Evolutionary conservation across 1,140 invertebrate genomes (phyloP), one percentile per base, ranked within the genome.

Genomic region (Cyclargus thomasi): DNA sequence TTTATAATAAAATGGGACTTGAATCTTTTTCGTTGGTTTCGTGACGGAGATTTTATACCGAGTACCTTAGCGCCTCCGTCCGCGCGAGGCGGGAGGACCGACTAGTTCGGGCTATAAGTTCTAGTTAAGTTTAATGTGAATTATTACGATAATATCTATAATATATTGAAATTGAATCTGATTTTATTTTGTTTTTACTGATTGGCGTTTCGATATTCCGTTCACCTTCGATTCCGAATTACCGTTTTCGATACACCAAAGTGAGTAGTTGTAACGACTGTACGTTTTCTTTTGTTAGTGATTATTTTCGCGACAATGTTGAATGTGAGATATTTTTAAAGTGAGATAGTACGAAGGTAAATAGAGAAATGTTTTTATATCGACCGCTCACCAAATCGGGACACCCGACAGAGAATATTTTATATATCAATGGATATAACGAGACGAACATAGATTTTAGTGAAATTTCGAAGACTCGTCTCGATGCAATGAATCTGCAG

Each of bases 1-100:
- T 90, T 90, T 90, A 90, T 90, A 90, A 90, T 90, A 90, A 90
- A 90, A 90, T 90, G 87, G 87, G 87, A 90, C 87, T 87, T 87
- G 86, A 88, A 90, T 90, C 87, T 90, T 83, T 90, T 90, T 85
- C 55, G 88, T 87, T 90, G 85, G 85, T 90, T 90, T 90, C 88
- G 87, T 90, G 85, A 88, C 87, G 85, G 85, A 88, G 83, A 90
- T 87, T 90, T 88, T 86, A 90, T 87, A 87, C 85, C 83, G 77
- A 90, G 83, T 88, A 90, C 87, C 87, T 88, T 87, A 85, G 85
- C 80, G 81, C 82, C 83, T 88, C 80, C 80, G 83, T 82, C 80
- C 81, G 81, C 82, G 79, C 81, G 81, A 81, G 78, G 75, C 81
- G 80, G 77, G 77, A 74, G 83, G 85, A 82, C 83, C 83, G 87